These are phyloP conservation scores for Poecilia velifera DNA, from an alignment of 2,797 vertebrate species.

Conservation along the genomic window DNA sequence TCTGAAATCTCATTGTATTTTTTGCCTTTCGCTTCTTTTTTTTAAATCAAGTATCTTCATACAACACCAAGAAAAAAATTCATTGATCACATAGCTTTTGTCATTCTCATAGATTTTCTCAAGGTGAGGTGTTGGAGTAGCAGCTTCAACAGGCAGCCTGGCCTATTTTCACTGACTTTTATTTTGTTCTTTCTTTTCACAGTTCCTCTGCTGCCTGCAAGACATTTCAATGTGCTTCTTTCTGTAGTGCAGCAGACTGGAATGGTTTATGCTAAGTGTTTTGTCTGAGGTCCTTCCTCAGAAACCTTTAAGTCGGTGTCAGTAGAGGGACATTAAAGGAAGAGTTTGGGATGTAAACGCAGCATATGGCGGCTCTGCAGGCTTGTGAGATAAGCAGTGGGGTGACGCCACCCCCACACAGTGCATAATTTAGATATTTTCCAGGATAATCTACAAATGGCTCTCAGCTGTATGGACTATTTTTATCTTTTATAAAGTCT, in stretches of 20 bases:
- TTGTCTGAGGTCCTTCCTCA: slow-evolving; percentile 2
- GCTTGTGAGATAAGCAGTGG: slow-evolving; percentile 46
- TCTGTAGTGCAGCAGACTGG: slow-evolving; percentile 22
- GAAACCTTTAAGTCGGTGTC: background rate
- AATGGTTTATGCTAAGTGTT: slow-evolving; percentile 5
- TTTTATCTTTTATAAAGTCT: background rate
- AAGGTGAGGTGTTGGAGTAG: background rate
- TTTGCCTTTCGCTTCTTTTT: background rate
- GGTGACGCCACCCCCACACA: slow-evolving; percentile 31
- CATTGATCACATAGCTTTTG: background rate
- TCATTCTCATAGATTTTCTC: background rate
- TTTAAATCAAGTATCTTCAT: background rate
- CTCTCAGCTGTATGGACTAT: background rate
- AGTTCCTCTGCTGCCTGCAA: slow-evolving; percentile 34
- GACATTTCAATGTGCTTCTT: slow-evolving; percentile 22
- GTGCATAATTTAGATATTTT: slow-evolving; percentile 22
- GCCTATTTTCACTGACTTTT: slow-evolving; percentile 48
- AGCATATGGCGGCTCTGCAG: slow-evolving; percentile 66
- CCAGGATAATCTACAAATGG: background rate
- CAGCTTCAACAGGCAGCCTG: slow-evolving; percentile 4
- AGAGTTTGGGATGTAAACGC: slow-evolving; percentile 12
- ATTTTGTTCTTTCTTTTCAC: slow-evolving; percentile 31
- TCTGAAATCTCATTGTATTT: background rate
- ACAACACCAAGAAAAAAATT: background rate
- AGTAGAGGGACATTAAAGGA: background rate